Conservation (phyloP, 2,797 vertebrate genomes). For the Heteromormyrus szaboi region DNA sequence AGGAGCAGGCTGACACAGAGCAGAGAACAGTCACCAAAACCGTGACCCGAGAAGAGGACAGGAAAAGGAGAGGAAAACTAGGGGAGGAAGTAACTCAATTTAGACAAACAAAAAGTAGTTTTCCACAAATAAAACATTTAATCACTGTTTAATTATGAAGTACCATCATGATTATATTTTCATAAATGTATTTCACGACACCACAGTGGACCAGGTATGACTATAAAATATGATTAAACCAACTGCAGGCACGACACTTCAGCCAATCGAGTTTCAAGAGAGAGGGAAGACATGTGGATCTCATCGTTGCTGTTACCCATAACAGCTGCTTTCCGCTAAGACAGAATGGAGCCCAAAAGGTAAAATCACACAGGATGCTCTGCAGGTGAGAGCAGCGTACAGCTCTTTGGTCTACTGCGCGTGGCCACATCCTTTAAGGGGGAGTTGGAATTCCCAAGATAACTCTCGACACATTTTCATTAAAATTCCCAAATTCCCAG, state of each 20-base stretch:
- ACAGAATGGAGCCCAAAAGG: not conserved
- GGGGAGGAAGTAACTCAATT: not conserved
- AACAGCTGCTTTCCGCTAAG: constrained; percentile 53
- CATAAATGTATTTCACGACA: constrained; percentile 35
- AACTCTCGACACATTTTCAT: not conserved
- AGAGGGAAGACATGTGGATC: constrained; percentile 27
- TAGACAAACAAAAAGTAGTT: constrained; percentile 7
- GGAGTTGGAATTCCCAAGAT: not conserved
- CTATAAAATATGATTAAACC: constrained; percentile 40
- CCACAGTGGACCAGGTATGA: constrained; percentile 38
- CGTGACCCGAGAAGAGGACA: not conserved
- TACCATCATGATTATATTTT: constrained; percentile 26
- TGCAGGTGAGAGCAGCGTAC: not conserved
- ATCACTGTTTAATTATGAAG: constrained; percentile 10
- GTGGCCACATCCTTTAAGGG: not conserved
- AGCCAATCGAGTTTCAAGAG: constrained; percentile 33
- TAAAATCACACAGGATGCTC: not conserved
- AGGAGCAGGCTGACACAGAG: not conserved
- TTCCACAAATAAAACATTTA: constrained; percentile 11
- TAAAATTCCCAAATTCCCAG: not conserved
- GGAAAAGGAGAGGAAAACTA: not conserved
- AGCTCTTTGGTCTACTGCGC: not conserved
- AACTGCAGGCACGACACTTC: constrained; percentile 47
- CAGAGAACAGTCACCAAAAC: not conserved
- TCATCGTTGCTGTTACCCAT: constrained; percentile 41